phyloP scores from a whole-genome alignment of 2,113 vertebrate species.

The Parotia lawesii region DNA sequence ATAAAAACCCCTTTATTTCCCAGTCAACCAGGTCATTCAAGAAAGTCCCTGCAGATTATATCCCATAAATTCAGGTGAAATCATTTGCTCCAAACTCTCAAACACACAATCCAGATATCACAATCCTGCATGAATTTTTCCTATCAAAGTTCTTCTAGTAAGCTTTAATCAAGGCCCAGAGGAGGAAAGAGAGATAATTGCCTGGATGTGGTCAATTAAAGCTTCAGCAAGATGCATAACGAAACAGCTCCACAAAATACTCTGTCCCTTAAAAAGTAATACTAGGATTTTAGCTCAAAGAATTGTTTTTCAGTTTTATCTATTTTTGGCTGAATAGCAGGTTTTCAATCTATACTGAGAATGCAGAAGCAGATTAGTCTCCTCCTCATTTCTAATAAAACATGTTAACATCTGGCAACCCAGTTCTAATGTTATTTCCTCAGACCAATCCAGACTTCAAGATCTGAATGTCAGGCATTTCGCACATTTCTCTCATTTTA shows the following conservation, averaged over 20 bases:
- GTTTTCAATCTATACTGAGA: conserved; percentile 49
- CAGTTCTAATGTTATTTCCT: background rate
- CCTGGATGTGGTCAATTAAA: background rate
- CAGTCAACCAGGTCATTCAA: background rate
- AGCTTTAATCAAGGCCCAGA: background rate
- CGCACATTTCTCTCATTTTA: background rate
- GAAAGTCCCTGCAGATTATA: background rate
- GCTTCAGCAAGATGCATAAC: background rate
- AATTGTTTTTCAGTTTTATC: conserved; percentile 16
- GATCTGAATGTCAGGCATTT: background rate
- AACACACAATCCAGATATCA: background rate
- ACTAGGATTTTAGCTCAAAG: conserved; percentile 18
- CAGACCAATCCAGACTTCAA: background rate
- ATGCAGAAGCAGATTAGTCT: conserved; percentile 54
- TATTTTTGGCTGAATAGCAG: conserved; percentile 50
- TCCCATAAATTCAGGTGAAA: background rate
- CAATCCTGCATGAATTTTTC: background rate
- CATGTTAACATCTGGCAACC: conserved; percentile 61
- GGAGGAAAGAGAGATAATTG: background rate
- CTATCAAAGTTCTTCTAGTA: background rate
- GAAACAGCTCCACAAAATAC: background rate
- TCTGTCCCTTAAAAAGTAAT: background rate
- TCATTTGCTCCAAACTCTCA: background rate
- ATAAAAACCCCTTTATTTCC: background rate
- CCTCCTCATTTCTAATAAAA: conserved; percentile 49